phyloP scores from a whole-genome alignment of 2,888 invertebrate genomes.

The Hypselothyrea guttata region DNA sequence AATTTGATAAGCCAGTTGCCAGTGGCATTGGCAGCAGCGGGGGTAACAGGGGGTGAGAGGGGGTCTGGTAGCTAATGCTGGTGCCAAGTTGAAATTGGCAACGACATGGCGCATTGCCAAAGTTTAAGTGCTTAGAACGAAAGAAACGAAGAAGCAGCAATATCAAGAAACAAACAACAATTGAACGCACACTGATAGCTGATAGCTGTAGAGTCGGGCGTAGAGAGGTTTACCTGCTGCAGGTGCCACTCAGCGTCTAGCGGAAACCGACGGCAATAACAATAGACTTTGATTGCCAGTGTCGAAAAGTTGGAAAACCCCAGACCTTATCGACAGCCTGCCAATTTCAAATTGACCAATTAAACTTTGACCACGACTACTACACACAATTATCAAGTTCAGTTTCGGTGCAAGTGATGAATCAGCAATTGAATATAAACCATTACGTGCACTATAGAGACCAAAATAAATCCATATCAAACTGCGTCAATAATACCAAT shows the following conservation, averaged over 20 bases:
- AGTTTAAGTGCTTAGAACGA: constrained; percentile 23
- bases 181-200: too few species aligned
- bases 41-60: neutral
- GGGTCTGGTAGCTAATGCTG: neutral
- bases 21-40: neutral
- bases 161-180: too few species aligned
- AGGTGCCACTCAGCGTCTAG: constrained; percentile 13
- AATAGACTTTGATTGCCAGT: constrained; percentile 30
- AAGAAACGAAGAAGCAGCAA: neutral
- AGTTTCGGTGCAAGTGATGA: too few species aligned
- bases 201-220: too few species aligned
- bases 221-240: constrained; percentile 17
- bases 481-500: too few species aligned
- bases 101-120: constrained; percentile 28
- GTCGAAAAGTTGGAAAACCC: neutral
- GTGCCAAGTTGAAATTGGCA: neutral
- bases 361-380: neutral
- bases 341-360: constrained; percentile 1
- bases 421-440: too few species aligned
- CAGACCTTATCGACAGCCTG: constrained; percentile 18
- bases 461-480: too few species aligned
- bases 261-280: constrained; percentile 27
- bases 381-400: neutral
- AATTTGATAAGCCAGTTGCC: constrained; percentile 65
- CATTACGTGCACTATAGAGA: too few species aligned